These are phyloP conservation scores for Onychomys torridus DNA, from an alignment of 2,797 vertebrate genomes.

Conservation along the genomic window DNA sequence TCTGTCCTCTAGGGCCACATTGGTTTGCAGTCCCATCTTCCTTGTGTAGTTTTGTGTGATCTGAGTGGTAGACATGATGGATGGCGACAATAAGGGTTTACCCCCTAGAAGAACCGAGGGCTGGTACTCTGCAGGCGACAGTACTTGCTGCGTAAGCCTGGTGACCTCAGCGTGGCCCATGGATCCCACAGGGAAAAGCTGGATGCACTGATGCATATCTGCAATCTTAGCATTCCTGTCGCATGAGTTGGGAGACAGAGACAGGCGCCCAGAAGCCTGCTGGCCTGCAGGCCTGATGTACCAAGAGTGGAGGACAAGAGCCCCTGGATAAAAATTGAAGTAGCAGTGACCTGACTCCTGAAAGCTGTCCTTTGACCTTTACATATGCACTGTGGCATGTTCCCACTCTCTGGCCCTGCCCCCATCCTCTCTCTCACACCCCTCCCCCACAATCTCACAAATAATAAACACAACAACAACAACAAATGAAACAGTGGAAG, in stretches of 20 bases:
- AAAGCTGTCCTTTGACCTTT: not conserved
- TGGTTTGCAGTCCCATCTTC: not conserved
- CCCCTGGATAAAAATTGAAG: not conserved
- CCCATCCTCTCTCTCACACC: not conserved
- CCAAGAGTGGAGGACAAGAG: no score
- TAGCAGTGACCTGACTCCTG: not conserved
- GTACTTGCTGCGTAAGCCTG: no score
- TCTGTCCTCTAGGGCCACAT: not conserved
- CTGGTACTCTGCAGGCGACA: not conserved
- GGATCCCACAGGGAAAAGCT: not conserved
- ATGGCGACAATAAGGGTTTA: not conserved
- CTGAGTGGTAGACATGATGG: not conserved
- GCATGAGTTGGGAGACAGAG: not conserved
- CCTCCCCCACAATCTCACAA: not conserved
- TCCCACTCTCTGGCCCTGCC: not conserved
- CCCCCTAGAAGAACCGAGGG: not conserved
- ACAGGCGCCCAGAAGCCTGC: not conserved
- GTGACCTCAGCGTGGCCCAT: not conserved
- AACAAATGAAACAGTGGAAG: not conserved
- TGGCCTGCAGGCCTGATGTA: not conserved
- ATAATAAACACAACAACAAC: not conserved
- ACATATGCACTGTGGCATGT: not conserved
- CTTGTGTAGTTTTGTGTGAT: not conserved
- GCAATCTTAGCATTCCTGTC: not conserved
- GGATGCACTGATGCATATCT: no score